Conservation (phyloP, 2,888 invertebrate species). For the Melanchra persicariae region DNA sequence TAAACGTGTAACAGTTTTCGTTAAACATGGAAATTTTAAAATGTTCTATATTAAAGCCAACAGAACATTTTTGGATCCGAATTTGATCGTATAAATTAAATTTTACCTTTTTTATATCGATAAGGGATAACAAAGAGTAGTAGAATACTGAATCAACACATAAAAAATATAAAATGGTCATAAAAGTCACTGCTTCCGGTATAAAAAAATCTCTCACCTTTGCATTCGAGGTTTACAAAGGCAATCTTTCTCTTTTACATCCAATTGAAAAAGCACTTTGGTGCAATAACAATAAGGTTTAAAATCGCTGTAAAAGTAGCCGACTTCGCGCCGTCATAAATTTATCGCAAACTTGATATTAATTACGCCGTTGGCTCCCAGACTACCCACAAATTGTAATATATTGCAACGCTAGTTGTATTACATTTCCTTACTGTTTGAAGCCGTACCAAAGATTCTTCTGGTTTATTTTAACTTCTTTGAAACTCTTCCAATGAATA, state of each 20-base stretch:
- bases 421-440: slow-evolving; percentile 55
- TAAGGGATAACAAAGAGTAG: background rate
- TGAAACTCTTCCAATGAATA: slow-evolving; percentile 43
- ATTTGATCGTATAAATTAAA: background rate
- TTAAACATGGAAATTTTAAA: too few species aligned
- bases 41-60: background rate
- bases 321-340: slow-evolving; percentile 72
- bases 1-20: too few species aligned
- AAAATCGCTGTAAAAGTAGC: slow-evolving; percentile 61
- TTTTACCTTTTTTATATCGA: background rate
- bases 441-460: slow-evolving; percentile 49
- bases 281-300: slow-evolving; percentile 65
- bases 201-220: slow-evolving; percentile 71
- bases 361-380: slow-evolving; percentile 81
- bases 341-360: slow-evolving; percentile 87
- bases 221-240: slow-evolving; percentile 60
- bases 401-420: slow-evolving; percentile 75
- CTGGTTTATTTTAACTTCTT: slow-evolving; percentile 56
- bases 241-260: slow-evolving; percentile 28
- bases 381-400: slow-evolving; percentile 83
- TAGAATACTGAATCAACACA: slow-evolving; percentile 28
- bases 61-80: too few species aligned
- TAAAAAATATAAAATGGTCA: slow-evolving; percentile 35
- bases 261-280: slow-evolving; percentile 42
- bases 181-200: slow-evolving; percentile 46